A percentile compares a stretch with the other conserved stretches of the same genome.
These are phyloP conservation scores for Drosophila austrosaltans DNA, from an alignment of 2,888 invertebrate genomes.

Conservation along the genomic window DNA sequence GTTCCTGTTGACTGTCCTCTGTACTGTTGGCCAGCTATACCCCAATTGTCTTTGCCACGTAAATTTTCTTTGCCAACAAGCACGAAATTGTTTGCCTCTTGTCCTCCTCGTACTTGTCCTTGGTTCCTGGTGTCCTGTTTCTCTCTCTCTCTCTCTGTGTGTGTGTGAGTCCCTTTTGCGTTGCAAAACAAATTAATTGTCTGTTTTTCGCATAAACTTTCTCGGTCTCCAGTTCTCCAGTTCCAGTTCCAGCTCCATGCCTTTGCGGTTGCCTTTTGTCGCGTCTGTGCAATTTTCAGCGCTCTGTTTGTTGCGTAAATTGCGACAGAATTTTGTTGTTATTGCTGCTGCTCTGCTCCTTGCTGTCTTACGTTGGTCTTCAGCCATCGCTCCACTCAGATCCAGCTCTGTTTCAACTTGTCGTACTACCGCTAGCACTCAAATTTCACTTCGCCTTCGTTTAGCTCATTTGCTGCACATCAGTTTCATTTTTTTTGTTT, in stretches of 20 bases:
- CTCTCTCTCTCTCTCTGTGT: neutral
- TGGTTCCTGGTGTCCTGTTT: conserved; percentile 38
- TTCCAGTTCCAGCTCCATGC: conserved; percentile 24
- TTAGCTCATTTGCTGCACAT: conserved; percentile 73
- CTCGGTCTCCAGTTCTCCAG: conserved; percentile 40
- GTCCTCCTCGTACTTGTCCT: conserved; percentile 16
- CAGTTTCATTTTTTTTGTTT: conserved; percentile 31
- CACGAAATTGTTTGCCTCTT: conserved; percentile 69
- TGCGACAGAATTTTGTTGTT: conserved; percentile 45
- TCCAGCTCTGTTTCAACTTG: conserved; percentile 6
- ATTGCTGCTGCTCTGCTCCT: conserved; percentile 40
- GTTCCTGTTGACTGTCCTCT: conserved; percentile 4
- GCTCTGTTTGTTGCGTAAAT: conserved; percentile 70
- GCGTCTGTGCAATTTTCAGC: conserved; percentile 60
- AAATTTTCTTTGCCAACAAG: conserved; percentile 77
- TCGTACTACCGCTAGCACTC: conserved; percentile 28
- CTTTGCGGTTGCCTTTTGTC: conserved; percentile 32
- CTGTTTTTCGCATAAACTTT: conserved; percentile 68
- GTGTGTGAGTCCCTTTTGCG: conserved; percentile 40
- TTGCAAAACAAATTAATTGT: conserved; percentile 75
- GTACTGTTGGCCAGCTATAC: conserved; percentile 12
- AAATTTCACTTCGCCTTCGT: conserved; percentile 70
- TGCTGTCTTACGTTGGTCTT: conserved; percentile 31
- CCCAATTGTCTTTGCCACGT: conserved; percentile 73
- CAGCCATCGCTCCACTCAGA: conserved; percentile 4